These are phyloP conservation scores for Macroglossus sobrinus DNA, from an alignment of 2,113 vertebrate species.

Conservation along the genomic window DNA sequence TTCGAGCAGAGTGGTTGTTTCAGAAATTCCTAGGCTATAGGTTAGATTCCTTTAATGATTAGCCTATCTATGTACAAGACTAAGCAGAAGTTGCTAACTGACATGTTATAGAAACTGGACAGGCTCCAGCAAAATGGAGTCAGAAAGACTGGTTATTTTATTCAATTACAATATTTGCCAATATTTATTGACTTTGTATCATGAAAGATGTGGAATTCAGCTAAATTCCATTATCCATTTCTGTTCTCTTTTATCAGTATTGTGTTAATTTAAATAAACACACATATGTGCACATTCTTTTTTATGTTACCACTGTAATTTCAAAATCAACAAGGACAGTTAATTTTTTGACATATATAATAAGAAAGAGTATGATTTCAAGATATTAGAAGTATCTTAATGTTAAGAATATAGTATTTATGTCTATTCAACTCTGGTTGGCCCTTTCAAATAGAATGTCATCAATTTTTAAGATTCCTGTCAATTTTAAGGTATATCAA, in stretches of 20 bases:
- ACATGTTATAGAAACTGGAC: too few species aligned
- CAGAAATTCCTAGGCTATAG: too few species aligned
- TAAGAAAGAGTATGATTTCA: neutral
- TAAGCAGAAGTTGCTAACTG: too few species aligned
- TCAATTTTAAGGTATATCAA: neutral
- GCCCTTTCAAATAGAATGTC: neutral
- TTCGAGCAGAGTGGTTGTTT: too few species aligned
- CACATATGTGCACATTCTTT: neutral
- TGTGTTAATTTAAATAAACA: neutral
- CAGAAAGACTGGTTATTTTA: too few species aligned
- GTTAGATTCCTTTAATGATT: too few species aligned
- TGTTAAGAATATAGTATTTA: neutral
- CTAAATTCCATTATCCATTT: neutral
- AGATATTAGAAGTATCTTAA: neutral
- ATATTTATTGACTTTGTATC: neutral
- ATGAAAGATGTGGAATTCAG: neutral
- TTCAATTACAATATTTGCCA: neutral
- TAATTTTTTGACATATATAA: neutral
- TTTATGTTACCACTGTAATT: neutral
- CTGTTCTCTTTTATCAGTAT: neutral
- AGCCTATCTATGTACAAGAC: too few species aligned
- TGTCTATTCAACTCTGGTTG: neutral
- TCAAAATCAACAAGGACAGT: neutral
- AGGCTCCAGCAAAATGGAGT: too few species aligned
- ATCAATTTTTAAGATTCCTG: neutral